Base-by-base conservation (phyloP, 2,888 invertebrate species). In the Lasioglossum leucozonium region DNA sequence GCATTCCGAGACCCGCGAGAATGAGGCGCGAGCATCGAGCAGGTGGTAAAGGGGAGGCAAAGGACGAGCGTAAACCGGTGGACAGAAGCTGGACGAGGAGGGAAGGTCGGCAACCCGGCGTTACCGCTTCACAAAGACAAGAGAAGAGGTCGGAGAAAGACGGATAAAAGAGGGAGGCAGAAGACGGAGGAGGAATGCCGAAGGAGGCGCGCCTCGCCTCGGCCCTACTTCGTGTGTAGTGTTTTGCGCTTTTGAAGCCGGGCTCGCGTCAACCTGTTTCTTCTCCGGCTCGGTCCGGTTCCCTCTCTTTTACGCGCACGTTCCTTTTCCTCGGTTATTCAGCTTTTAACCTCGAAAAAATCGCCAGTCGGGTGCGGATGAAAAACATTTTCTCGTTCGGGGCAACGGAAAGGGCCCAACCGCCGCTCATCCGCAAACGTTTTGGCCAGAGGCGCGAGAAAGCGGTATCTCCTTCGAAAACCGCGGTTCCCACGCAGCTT, bases 1-100 rank as follows among this genome's bases (percentile, higher is more conserved):
- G 86, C 85, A 89, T 88, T 88, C 88, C 88, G 81, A 78, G 86
- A 88, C 82, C 82, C 87, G 88, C 82, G 88, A 88, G 88, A 88
- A 88, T 88, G 88, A 88, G 88, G 87, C 87, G 88, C 81, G 87
- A 88, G 87, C 82, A 81, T 81, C 82, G 85, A 81, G 87, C 87
- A 87, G 87, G 87, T 87, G 87, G 87, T 82, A 84, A 82, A 84
- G 84, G 87, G 81, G 77, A 82, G 81, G 79, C 55, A 87, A 87
- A 88, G 86, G 82, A 85, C 81, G 80, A 81, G 85, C 81, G 74
- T 78, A 79, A 88, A 79, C 78, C 79, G 79, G 84, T 69, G 77
- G 76, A 81, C 65, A 79, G 81, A 82, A 77, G 81, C 77, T 58
- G 80, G 86, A 73, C 76, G 79, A 75, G 79, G 76, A 87, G 78